Evolutionary conservation across 2,113 vertebrate genomes (phyloP).

Genomic region (Platichthys flesus): DNA sequence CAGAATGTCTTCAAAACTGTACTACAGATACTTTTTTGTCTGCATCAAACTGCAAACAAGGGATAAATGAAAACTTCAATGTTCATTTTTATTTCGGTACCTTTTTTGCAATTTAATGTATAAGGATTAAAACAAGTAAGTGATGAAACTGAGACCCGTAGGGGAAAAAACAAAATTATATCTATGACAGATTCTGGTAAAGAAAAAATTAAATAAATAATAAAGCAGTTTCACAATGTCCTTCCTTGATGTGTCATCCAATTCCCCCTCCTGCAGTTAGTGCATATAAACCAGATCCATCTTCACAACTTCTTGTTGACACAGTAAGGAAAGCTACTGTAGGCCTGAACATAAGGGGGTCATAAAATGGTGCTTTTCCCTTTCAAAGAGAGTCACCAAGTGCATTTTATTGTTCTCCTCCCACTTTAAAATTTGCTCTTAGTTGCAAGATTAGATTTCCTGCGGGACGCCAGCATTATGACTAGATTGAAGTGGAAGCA

Average conservation of each 20-base stretch:
- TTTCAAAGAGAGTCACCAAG: slow-evolving; percentile 25
- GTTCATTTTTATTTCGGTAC: too few species aligned
- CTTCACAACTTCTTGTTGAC: slow-evolving; percentile 43
- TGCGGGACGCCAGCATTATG: background rate
- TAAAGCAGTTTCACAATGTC: slow-evolving; percentile 36
- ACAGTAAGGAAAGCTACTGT: slow-evolving; percentile 11
- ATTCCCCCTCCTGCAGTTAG: slow-evolving; percentile 28
- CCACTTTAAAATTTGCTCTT: slow-evolving; percentile 24
- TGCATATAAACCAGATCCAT: slow-evolving; percentile 18
- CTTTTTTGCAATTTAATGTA: too few species aligned
- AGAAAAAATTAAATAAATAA: too few species aligned
- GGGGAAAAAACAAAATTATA: slow-evolving; percentile 1
- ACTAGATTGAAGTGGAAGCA: slow-evolving; percentile 5
- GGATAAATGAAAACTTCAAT: too few species aligned
- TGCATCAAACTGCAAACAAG: background rate
- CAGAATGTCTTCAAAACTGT: background rate
- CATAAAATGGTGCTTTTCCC: slow-evolving; percentile 17
- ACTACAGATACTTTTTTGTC: background rate
- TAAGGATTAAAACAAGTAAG: too few species aligned
- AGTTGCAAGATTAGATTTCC: slow-evolving; percentile 41
- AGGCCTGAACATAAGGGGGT: background rate
- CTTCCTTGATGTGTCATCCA: slow-evolving; percentile 27
- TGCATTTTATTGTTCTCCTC: background rate
- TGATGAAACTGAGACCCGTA: background rate
- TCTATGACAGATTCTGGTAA: background rate